phyloP scores from a whole-genome alignment of 2,113 vertebrate species.

The Antigone vipio region DNA sequence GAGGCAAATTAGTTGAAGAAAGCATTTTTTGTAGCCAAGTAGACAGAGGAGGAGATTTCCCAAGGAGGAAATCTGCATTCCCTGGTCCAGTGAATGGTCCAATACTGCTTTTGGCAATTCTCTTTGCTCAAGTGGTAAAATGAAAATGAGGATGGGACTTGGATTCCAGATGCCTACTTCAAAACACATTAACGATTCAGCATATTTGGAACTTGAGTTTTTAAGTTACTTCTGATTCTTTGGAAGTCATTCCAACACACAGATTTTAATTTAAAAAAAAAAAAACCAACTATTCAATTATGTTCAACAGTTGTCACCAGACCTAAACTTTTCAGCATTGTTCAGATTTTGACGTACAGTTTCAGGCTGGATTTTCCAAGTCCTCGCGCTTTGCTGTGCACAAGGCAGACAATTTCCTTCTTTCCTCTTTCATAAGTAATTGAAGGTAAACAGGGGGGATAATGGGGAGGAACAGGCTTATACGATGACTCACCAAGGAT shows the following conservation, averaged over 20 bases:
- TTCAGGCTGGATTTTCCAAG: constrained; percentile 10
- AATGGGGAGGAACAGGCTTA: constrained; percentile 13
- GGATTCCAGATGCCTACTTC: neutral
- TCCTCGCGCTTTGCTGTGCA: neutral
- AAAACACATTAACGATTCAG: neutral
- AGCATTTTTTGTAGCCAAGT: neutral
- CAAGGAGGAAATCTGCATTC: constrained; percentile 23
- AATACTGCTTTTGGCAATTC: constrained; percentile 9
- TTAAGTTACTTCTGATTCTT: neutral
- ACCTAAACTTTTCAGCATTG: neutral
- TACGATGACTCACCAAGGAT: constrained; percentile 1
- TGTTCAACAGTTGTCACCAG: neutral
- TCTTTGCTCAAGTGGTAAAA: constrained; percentile 19
- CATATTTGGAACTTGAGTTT: neutral
- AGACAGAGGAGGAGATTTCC: constrained; percentile 21
- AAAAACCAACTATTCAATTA: neutral
- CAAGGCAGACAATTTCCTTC: constrained; percentile 17
- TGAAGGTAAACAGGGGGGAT: constrained; percentile 38
- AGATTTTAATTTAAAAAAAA: neutral
- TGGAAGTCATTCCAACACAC: neutral
- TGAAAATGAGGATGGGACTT: neutral
- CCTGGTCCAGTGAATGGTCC: neutral
- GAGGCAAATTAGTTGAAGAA: constrained; percentile 23
- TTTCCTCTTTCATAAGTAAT: constrained; percentile 41
- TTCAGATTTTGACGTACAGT: neutral